phyloP scores from a whole-genome alignment of 2,113 vertebrate genomes.

The Chlamydotis undulata region DNA sequence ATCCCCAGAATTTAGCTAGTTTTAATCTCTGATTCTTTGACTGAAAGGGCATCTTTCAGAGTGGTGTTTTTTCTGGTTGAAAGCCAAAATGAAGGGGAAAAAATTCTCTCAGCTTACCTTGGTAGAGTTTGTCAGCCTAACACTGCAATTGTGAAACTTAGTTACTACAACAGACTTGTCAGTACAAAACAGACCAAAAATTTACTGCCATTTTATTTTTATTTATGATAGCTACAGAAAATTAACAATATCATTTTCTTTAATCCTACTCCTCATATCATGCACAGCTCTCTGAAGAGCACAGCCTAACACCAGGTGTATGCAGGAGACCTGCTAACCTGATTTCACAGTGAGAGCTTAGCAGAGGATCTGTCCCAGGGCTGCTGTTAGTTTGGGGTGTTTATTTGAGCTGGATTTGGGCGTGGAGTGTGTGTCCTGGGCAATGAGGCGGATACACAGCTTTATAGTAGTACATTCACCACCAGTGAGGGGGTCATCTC shows the following conservation, averaged over 20 bases:
- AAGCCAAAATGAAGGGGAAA: not conserved
- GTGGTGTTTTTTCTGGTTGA: not conserved
- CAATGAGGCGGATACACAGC: not conserved
- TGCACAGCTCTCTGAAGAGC: not conserved
- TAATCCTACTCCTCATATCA: accelerated
- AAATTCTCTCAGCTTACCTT: not conserved
- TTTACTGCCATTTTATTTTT: not conserved
- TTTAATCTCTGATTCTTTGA: not conserved
- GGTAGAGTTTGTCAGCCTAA: not conserved
- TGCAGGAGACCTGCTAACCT: not conserved
- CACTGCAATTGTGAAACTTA: not conserved
- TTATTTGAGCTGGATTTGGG: not conserved
- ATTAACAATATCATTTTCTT: not conserved
- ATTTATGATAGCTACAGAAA: not conserved
- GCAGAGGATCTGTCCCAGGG: not conserved
- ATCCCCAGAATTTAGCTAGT: not conserved
- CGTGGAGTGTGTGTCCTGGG: not conserved
- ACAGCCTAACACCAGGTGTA: too few species aligned
- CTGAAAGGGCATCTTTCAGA: not conserved
- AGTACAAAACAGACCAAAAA: not conserved
- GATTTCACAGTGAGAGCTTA: not conserved
- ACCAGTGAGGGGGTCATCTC: accelerated
- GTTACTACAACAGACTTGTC: not conserved
- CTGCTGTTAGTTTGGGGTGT: not conserved
- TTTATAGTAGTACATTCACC: not conserved